Evolutionary conservation across 2,113 vertebrate genomes (phyloP).

Genomic region (Sinocyclocheilus rhinocerous): DNA sequence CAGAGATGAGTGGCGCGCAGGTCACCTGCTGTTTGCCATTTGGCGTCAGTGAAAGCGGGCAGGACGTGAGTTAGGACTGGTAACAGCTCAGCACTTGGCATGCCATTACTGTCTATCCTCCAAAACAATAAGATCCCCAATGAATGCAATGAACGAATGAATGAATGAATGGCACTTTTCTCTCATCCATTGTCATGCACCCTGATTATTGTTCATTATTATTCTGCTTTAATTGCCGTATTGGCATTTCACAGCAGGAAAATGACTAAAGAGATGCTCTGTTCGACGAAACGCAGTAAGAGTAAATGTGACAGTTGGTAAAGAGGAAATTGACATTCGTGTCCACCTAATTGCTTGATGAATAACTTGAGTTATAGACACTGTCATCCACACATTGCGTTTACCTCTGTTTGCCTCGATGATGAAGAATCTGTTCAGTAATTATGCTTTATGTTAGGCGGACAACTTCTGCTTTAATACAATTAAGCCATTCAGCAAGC

Average conservation of each 20-base stretch:
- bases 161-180: conserved; percentile 3
- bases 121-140: conserved; percentile 28
- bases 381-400: conserved; percentile 64
- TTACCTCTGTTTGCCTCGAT: conserved; percentile 59
- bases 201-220: conserved; percentile 71
- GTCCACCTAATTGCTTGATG: conserved; percentile 69
- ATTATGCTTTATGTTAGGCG: conserved; percentile 66
- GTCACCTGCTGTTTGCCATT: conserved; percentile 69
- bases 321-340: conserved; percentile 65
- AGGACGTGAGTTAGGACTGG: conserved; percentile 7
- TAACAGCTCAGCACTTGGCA: not conserved
- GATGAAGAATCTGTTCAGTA: conserved; percentile 35
- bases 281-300: not conserved
- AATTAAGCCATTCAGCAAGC: conserved; percentile 17
- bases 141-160: not conserved
- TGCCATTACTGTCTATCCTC: not conserved
- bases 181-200: conserved; percentile 35
- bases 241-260: conserved; percentile 56
- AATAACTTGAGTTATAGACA: conserved; percentile 65
- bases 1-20: conserved; percentile 66
- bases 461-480: conserved; percentile 36
- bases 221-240: conserved; percentile 67
- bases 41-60: conserved; percentile 55
- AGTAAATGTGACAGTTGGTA: conserved; percentile 67
- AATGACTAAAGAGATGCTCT: not conserved